Conservation (phyloP, 2,797 vertebrate genomes). For the Falco naumanni region DNA sequence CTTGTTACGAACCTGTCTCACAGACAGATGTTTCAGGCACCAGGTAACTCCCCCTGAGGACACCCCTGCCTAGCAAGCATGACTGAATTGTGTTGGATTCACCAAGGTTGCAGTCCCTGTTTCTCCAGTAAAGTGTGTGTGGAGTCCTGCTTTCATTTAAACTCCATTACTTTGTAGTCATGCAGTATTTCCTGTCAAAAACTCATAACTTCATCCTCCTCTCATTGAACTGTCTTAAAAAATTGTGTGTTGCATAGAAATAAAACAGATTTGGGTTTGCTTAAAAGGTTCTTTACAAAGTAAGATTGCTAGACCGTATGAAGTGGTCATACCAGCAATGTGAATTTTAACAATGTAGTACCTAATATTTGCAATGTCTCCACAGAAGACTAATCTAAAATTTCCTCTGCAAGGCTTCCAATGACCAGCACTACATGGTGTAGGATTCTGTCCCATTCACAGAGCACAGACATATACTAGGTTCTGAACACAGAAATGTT, state of each 20-base stretch:
- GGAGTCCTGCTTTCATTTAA: neutral
- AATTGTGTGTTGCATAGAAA: neutral
- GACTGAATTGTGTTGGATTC: neutral
- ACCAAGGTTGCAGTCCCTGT: neutral
- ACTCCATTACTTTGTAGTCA: neutral
- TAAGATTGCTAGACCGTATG: neutral
- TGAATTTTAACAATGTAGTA: neutral
- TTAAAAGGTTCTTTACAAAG: neutral
- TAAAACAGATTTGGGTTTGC: neutral
- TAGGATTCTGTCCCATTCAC: neutral
- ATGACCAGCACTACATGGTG: neutral
- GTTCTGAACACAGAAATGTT: neutral
- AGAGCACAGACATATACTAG: neutral
- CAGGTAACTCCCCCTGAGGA: neutral
- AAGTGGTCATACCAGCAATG: no score
- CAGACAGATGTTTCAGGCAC: neutral
- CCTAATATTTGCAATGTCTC: neutral
- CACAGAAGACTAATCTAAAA: neutral
- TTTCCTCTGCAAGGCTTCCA: neutral
- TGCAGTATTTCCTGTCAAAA: neutral
- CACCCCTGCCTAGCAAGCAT: neutral
- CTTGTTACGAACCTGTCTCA: neutral
- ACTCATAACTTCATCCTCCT: neutral
- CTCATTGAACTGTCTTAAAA: neutral
- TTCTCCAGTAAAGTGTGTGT: neutral